Percentiles rank a stretch among this genome's conserved stretches.
These are phyloP conservation scores for Drosophila barbarae DNA, from an alignment of 2,888 invertebrate genomes.

Conservation along the genomic window DNA sequence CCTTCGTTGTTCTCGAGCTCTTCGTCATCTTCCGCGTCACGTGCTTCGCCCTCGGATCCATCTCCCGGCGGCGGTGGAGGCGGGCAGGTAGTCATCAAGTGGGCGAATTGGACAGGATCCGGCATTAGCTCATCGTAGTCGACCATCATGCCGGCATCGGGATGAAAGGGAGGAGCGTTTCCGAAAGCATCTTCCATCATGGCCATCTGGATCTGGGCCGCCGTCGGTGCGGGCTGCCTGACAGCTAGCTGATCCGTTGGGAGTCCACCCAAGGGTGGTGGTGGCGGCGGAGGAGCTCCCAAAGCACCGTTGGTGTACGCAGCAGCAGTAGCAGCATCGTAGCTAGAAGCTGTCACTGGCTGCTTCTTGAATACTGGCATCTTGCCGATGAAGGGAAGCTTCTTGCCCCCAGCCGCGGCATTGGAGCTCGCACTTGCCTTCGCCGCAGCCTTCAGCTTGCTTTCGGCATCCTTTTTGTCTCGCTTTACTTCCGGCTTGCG, in stretches of 20 bases:
- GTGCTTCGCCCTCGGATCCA: conserved; percentile 26
- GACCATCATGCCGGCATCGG: conserved; percentile 78
- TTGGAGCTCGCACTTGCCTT: conserved; percentile 37
- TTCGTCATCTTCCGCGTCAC: conserved; percentile 17
- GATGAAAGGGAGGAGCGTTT: conserved; percentile 78
- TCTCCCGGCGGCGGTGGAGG: conserved; percentile 78
- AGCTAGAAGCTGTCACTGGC: conserved; percentile 49
- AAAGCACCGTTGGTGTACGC: conserved; percentile 46
- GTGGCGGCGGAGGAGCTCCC: conserved; percentile 56
- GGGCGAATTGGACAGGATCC: conserved; percentile 79
- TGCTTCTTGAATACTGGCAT: conserved; percentile 87
- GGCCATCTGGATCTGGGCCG: conserved; percentile 76
- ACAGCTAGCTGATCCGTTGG: conserved; percentile 16
- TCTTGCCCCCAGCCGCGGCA: conserved; percentile 81
- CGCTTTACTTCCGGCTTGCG: conserved; percentile 55
- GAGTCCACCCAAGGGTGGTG: conserved; percentile 25
- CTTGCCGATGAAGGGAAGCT: conserved; percentile 91
- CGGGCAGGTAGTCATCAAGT: conserved; percentile 77
- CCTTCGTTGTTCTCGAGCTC: conserved; percentile 45
- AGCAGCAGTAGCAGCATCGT: conserved; percentile 11
- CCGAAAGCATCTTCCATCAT: conserved; percentile 78
- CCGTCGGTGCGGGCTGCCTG: conserved; percentile 65
- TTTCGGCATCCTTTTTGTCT: conserved; percentile 58
- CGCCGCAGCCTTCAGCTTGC: conserved; percentile 55
- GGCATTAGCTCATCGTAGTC: conserved; percentile 80